Evolutionary conservation across 2,888 invertebrate genomes (phyloP).

Genomic region (Tipula unca): DNA sequence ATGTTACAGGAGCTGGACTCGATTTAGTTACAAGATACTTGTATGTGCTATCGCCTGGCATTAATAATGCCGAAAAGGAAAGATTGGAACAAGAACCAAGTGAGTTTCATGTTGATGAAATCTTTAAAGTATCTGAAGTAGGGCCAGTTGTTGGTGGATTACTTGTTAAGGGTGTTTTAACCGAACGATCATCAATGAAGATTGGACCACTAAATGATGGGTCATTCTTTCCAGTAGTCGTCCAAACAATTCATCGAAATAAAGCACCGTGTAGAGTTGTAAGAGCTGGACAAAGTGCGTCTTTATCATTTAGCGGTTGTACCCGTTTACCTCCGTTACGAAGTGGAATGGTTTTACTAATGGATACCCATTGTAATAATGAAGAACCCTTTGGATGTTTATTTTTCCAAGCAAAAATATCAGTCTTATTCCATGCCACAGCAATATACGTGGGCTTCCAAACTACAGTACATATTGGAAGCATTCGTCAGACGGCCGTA

Average conservation of each 20-base stretch:
- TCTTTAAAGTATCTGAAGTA: slow-evolving; percentile 74
- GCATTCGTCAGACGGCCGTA: slow-evolving; percentile 90
- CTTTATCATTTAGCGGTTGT: slow-evolving; percentile 51
- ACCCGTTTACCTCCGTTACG: slow-evolving; percentile 49
- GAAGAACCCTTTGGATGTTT: slow-evolving; percentile 51
- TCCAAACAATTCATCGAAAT: slow-evolving; percentile 85
- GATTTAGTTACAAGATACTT: slow-evolving; percentile 78
- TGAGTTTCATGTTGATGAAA: slow-evolving; percentile 92
- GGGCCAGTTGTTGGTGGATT: slow-evolving; percentile 82
- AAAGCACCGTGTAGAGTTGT: slow-evolving; percentile 83
- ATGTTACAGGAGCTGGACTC: slow-evolving; percentile 79
- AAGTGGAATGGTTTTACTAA: slow-evolving; percentile 79
- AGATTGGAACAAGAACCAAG: slow-evolving; percentile 63
- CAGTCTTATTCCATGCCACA: slow-evolving; percentile 80
- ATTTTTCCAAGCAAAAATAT: slow-evolving; percentile 72
- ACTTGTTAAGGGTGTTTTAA: slow-evolving; percentile 73
- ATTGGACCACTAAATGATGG: slow-evolving; percentile 72
- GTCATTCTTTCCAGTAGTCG: slow-evolving; percentile 63
- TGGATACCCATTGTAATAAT: slow-evolving; percentile 38
- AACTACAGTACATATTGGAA: slow-evolving; percentile 92
- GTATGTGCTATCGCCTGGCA: slow-evolving; percentile 66
- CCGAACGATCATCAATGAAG: slow-evolving; percentile 70
- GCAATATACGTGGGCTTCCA: slow-evolving; percentile 78
- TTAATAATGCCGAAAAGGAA: slow-evolving; percentile 56
- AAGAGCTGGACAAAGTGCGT: slow-evolving; percentile 84